These are phyloP conservation scores for Zonotrichia leucophrys DNA, from an alignment of 2,113 vertebrate genomes.

Conservation along the genomic window DNA sequence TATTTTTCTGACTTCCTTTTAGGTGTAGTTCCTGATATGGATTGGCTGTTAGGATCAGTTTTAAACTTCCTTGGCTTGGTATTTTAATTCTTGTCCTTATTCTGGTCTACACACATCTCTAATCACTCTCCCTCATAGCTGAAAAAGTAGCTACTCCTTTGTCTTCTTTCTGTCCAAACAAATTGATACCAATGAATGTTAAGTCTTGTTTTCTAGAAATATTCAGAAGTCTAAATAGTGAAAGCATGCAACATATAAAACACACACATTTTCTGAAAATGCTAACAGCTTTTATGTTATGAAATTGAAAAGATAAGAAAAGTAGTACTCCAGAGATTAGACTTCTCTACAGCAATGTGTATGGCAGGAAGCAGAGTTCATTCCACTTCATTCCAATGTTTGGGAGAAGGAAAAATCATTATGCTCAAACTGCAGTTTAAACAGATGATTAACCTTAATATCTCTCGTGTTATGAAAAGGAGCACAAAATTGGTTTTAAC, in stretches of 20 bases:
- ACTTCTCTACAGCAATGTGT: background rate
- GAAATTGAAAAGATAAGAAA: background rate
- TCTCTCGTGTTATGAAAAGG: background rate
- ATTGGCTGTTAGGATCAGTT: background rate
- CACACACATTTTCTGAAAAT: background rate
- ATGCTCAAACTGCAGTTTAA: background rate
- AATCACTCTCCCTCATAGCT: background rate
- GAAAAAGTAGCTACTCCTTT: background rate
- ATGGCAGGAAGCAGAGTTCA: background rate
- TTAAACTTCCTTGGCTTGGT: background rate
- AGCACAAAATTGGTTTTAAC: background rate
- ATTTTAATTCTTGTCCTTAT: background rate
- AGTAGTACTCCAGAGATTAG: background rate
- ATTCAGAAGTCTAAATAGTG: background rate
- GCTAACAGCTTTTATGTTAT: background rate
- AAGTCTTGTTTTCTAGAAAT: background rate
- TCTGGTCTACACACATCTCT: background rate
- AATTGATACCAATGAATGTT: background rate
- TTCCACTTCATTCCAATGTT: background rate
- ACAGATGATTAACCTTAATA: background rate
- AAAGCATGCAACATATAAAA: background rate
- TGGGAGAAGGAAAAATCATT: background rate
- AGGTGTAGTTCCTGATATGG: background rate
- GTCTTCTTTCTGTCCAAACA: background rate
- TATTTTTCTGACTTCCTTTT: background rate